A percentile compares a stretch with the other conserved stretches of the same genome.
Evolutionary conservation across 2,797 vertebrate species (phyloP).

Genomic region (Pangasius larnaudii): DNA sequence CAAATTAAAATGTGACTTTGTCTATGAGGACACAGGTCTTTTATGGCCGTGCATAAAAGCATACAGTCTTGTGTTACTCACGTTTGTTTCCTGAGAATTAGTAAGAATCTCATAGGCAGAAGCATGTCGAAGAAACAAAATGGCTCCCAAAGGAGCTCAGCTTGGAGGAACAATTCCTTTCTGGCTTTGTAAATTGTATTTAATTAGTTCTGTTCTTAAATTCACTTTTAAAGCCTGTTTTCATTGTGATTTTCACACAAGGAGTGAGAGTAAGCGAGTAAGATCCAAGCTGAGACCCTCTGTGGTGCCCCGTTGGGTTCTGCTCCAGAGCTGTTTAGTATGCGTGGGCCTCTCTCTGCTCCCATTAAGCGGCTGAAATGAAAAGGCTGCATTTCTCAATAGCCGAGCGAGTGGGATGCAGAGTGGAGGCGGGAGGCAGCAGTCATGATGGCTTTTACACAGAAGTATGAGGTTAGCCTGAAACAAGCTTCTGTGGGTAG

Average conservation of each 20-base stretch:
- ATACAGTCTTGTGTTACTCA: slow-evolving; percentile 15
- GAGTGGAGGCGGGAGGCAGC: slow-evolving; percentile 45
- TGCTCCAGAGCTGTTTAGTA: slow-evolving; percentile 56
- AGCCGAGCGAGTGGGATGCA: slow-evolving; percentile 47
- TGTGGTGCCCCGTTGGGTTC: slow-evolving; percentile 48
- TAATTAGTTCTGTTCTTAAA: slow-evolving; percentile 36
- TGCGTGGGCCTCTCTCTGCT: slow-evolving; percentile 51
- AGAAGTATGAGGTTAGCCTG: slow-evolving; percentile 26
- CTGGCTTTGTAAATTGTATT: slow-evolving; percentile 44
- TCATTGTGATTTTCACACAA: slow-evolving; percentile 50
- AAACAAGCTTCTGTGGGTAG: slow-evolving; percentile 8
- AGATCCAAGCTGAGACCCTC: slow-evolving; percentile 49
- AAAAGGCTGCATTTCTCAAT: slow-evolving; percentile 55
- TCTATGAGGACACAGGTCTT: neutral
- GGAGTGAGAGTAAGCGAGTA: slow-evolving; percentile 44
- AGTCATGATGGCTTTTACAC: slow-evolving; percentile 43
- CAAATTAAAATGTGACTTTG: neutral
- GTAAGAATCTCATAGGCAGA: slow-evolving; percentile 26
- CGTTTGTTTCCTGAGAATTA: slow-evolving; percentile 38
- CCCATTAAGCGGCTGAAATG: slow-evolving; percentile 59
- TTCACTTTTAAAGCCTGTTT: slow-evolving; percentile 32
- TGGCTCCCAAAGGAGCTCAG: slow-evolving; percentile 38
- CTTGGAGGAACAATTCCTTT: slow-evolving; percentile 20
- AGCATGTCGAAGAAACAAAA: slow-evolving; percentile 30
- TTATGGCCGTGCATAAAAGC: neutral